phyloP scores from a whole-genome alignment of 1,140 invertebrate genomes.

The Ceratina calcarata region DNA sequence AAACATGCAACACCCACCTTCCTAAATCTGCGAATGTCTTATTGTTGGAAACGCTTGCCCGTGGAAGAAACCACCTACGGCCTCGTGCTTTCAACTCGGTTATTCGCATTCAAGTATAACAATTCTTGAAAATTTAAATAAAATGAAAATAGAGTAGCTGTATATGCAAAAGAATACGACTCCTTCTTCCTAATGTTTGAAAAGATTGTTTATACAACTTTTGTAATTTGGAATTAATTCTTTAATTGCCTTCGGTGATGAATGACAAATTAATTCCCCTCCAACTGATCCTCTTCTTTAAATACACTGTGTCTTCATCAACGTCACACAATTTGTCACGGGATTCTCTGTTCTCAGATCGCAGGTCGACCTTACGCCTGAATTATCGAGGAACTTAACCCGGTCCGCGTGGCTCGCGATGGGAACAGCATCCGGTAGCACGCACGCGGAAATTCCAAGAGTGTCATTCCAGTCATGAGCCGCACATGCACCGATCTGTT shows the following conservation, averaged over 20 bases:
- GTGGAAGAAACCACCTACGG: neutral
- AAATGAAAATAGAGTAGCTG: too few relatives aligned
- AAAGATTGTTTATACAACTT: too few relatives aligned
- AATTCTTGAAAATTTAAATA: too few relatives aligned
- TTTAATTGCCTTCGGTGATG: too few relatives aligned
- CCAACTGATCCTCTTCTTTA: too few relatives aligned
- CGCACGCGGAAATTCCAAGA: conserved; percentile 65
- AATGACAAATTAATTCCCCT: too few relatives aligned
- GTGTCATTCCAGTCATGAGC: conserved; percentile 63
- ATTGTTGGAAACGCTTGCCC: conserved; percentile 19
- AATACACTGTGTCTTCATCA: too few relatives aligned
- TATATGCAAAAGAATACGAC: neutral
- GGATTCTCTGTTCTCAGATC: conserved; percentile 13
- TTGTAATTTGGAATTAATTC: too few relatives aligned
- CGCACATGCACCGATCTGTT: conserved; percentile 56
- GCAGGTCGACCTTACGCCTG: conserved; percentile 54
- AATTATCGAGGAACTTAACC: conserved; percentile 67
- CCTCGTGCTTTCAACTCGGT: neutral
- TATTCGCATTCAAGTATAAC: neutral
- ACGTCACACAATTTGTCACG: too few relatives aligned
- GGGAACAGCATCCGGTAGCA: conserved; percentile 49
- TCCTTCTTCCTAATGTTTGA: too few relatives aligned
- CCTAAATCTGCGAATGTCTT: conserved; percentile 56
- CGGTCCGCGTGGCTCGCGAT: conserved; percentile 35
- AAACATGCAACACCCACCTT: conserved; percentile 72